Evolutionary conservation across 2,797 vertebrate species (phyloP).

Genomic region (Alcedo quadribrachys): DNA sequence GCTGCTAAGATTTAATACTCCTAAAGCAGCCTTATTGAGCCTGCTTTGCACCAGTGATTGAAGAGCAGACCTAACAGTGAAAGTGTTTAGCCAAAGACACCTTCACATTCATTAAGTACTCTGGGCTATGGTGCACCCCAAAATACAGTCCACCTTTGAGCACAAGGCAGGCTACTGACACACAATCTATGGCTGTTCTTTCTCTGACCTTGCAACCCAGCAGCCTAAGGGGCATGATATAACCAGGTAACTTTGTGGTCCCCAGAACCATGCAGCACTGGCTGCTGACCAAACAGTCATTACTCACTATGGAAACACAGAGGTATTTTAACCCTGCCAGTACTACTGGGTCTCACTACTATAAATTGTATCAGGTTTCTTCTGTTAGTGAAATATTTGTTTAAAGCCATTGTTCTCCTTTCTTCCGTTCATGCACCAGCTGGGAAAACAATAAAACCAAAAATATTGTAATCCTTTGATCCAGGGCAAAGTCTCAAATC

Average conservation of each 20-base stretch:
- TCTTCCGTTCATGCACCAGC: not conserved
- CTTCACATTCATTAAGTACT: not conserved
- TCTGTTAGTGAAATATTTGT: not conserved
- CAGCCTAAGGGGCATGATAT: not conserved
- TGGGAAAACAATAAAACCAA: not conserved
- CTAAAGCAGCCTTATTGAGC: not conserved
- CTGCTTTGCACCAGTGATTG: not conserved
- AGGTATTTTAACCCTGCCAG: not conserved
- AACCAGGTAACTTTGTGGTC: not conserved
- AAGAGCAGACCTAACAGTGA: not conserved
- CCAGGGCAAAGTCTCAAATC: not conserved
- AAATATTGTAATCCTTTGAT: not conserved
- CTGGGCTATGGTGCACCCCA: not conserved
- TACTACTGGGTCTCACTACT: not conserved
- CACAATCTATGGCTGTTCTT: not conserved
- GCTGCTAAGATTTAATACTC: not conserved
- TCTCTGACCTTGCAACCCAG: not conserved
- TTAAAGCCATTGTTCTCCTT: not conserved
- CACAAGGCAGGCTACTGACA: not conserved
- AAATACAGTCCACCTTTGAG: not conserved
- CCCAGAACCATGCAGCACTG: not conserved
- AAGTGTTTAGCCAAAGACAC: not conserved
- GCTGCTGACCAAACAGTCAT: not conserved
- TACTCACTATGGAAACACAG: not conserved
- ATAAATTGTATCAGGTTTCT: not conserved